Evolutionary conservation across 1,140 invertebrate species (phyloP).

Genomic region (Drosophila sulfurigaster): DNA sequence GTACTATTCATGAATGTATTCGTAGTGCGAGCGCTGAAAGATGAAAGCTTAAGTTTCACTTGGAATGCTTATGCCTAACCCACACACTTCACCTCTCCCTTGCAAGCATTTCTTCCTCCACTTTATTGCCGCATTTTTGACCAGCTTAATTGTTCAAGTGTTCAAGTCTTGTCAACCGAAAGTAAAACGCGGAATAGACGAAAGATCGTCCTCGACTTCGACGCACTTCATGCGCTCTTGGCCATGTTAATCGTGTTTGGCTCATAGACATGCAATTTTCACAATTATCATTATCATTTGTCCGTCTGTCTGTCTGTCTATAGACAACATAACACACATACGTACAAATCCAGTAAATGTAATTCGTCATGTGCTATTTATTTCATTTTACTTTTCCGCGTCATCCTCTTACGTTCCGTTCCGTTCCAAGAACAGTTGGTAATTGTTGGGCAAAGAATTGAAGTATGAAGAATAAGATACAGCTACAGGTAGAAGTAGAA

Average conservation of each 20-base stretch:
- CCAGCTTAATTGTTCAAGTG: conserved; percentile 62
- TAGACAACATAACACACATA: conserved; percentile 3
- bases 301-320: conserved; percentile 51
- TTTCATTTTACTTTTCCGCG: conserved; percentile 66
- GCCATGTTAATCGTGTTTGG: conserved; percentile 72
- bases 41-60: conserved; percentile 52
- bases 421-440: conserved; percentile 71
- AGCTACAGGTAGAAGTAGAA: conserved; percentile 4
- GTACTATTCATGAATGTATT: conserved; percentile 18
- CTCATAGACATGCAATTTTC: conserved; percentile 66
- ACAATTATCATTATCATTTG: conserved; percentile 66
- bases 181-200: conserved; percentile 67
- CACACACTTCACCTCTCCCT: conserved; percentile 17
- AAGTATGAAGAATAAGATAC: conserved; percentile 23
- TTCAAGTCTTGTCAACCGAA: conserved; percentile 49
- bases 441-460: conserved; percentile 48
- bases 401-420: conserved; percentile 38
- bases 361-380: conserved; percentile 79
- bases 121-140: conserved; percentile 67
- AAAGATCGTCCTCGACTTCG: conserved; percentile 27
- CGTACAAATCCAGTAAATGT: conserved; percentile 27
- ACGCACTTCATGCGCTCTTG: conserved; percentile 65
- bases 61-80: conserved; percentile 32
- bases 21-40: conserved; percentile 22
- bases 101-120: conserved; percentile 13